Conservation (phyloP, 2,797 vertebrate genomes). For the Falco rusticolus region DNA sequence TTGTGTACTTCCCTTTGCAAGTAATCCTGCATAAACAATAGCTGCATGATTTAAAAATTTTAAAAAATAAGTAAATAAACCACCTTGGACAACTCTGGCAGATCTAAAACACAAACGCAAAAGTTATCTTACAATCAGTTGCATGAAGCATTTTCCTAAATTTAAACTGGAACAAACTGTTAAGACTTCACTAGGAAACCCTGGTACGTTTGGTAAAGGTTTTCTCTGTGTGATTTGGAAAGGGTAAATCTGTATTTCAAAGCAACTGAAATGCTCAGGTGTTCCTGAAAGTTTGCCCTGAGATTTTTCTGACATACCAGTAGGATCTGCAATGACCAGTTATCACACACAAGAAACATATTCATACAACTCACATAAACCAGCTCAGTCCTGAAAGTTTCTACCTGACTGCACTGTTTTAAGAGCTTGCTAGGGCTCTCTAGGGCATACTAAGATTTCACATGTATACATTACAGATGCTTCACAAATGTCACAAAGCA, state of each 20-base stretch:
- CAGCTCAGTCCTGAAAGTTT: neutral
- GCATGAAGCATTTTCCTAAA: neutral
- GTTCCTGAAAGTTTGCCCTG: neutral
- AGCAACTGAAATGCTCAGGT: neutral
- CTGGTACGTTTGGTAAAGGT: neutral
- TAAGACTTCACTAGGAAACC: neutral
- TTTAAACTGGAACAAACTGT: neutral
- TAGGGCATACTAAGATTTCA: neutral
- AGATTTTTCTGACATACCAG: neutral
- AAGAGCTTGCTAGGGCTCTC: neutral
- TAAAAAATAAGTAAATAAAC: neutral
- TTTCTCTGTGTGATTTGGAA: neutral
- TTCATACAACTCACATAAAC: neutral
- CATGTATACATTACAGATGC: neutral
- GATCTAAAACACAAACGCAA: neutral
- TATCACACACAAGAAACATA: neutral
- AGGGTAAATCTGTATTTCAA: neutral
- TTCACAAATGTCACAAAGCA: conserved; percentile 15
- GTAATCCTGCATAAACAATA: neutral
- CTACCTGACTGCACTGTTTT: neutral
- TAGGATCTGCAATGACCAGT: neutral
- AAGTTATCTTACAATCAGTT: neutral
- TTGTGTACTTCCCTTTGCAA: neutral
- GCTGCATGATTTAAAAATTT: neutral
- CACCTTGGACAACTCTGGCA: neutral